Evolutionary conservation across 2,888 invertebrate species (phyloP).

Genomic region (Drosophila fulvimacula): DNA sequence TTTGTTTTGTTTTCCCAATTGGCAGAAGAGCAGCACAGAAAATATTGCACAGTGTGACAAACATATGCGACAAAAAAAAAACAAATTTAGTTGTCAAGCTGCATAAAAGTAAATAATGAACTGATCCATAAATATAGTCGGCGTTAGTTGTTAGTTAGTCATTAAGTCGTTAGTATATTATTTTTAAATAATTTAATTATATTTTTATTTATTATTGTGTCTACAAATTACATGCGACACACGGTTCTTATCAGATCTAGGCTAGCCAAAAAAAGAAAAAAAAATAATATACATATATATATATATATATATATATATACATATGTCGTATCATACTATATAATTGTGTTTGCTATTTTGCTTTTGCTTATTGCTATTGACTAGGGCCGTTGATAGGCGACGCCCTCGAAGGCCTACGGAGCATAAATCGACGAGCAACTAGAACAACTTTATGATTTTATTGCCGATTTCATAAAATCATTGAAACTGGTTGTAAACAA

Average conservation of each 20-base stretch:
- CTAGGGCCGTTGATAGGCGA: slow-evolving; percentile 30
- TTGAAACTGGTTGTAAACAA: slow-evolving; percentile 35
- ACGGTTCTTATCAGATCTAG: slow-evolving; percentile 58
- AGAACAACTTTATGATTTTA: slow-evolving; percentile 48
- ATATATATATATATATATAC: background rate
- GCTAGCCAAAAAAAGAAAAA: slow-evolving; percentile 28
- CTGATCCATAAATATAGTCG: background rate
- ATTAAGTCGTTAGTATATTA: background rate
- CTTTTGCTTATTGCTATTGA: slow-evolving; percentile 40
- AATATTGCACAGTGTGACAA: slow-evolving; percentile 59
- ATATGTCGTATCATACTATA: slow-evolving; percentile 22
- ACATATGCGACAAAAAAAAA: background rate
- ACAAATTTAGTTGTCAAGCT: slow-evolving; percentile 32
- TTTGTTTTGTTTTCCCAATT: slow-evolving; percentile 56
- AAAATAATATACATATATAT: slow-evolving; percentile 16
- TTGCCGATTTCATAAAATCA: slow-evolving; percentile 33
- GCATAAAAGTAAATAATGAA: background rate
- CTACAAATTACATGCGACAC: slow-evolving; percentile 11
- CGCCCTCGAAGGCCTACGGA: slow-evolving; percentile 16
- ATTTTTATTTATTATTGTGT: background rate
- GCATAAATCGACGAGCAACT: slow-evolving; percentile 39
- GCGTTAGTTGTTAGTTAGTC: background rate
- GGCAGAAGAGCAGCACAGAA: slow-evolving; percentile 45
- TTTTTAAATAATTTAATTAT: background rate
- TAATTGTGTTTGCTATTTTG: slow-evolving; percentile 24